A percentile compares a stretch with the other conserved stretches of the same genome.
phyloP scores from a whole-genome alignment of 2,888 invertebrate genomes.

The Tachina grossa region DNA sequence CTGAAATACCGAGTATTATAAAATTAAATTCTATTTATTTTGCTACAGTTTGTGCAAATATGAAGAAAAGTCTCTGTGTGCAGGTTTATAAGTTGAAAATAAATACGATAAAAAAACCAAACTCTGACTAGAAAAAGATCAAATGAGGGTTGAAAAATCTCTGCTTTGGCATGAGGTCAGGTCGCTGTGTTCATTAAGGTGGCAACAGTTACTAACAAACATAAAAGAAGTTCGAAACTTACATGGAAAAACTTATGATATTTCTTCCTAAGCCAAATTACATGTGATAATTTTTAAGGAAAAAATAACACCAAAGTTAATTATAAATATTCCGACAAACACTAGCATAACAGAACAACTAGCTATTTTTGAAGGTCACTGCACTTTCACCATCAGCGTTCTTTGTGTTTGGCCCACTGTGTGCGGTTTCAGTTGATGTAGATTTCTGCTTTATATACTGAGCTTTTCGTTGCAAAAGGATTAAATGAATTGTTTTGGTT shows the following conservation, averaged over 20 bases:
- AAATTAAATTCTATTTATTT: conserved; percentile 48
- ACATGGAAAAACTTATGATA: no score
- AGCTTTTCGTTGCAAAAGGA: no score
- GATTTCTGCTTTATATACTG: no score
- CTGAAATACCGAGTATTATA: conserved; percentile 14
- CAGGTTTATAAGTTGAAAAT: conserved; percentile 45
- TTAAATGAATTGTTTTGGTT: no score
- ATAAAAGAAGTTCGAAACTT: background rate
- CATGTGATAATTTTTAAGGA: background rate
- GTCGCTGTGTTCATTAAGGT: background rate
- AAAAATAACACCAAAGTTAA: background rate
- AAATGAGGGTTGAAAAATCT: conserved; percentile 38
- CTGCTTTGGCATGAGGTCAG: background rate
- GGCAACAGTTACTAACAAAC: background rate
- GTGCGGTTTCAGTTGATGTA: no score
- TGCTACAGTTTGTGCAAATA: conserved; percentile 54
- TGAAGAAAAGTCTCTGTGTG: conserved; percentile 42
- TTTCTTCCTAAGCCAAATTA: no score
- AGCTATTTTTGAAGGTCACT: no score
- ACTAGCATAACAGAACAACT: no score
- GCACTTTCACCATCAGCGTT: no score
- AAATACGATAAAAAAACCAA: conserved; percentile 22
- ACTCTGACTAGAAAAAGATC: conserved; percentile 21
- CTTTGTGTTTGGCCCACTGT: no score
- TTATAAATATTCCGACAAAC: no score